phyloP scores from a whole-genome alignment of 2,113 vertebrate genomes.

The Myodes glareolus region DNA sequence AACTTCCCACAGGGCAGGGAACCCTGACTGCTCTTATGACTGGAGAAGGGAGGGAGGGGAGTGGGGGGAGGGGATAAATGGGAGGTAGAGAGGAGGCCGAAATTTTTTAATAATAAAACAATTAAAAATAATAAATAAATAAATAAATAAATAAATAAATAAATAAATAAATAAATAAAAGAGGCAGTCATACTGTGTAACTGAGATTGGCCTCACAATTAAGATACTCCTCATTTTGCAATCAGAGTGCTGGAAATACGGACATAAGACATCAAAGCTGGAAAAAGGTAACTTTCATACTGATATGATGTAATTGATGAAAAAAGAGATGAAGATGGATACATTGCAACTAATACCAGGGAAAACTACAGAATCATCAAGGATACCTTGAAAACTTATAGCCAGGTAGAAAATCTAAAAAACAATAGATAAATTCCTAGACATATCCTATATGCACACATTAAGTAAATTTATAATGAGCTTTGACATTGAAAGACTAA shows the following conservation, averaged over 20 bases:
- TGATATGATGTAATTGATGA: not conserved
- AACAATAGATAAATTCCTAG: not conserved
- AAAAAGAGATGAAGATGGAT: not conserved
- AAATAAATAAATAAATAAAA: too few species aligned
- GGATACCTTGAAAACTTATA: not conserved
- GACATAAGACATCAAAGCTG: not conserved
- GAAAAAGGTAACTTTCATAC: not conserved
- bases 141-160: too few species aligned
- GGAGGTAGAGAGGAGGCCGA: too few species aligned
- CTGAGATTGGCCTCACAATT: not conserved
- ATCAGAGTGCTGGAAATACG: not conserved
- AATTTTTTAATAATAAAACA: too few species aligned
- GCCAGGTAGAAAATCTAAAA: not conserved
- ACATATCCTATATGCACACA: not conserved
- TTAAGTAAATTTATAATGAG: not conserved
- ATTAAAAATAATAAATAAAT: too few species aligned
- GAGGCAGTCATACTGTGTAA: not conserved
- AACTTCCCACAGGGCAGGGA: too few species aligned
- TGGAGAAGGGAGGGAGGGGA: too few species aligned
- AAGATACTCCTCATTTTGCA: not conserved
- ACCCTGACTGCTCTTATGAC: too few species aligned
- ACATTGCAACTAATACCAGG: not conserved
- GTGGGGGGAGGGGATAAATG: too few species aligned
- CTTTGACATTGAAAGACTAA: not conserved
- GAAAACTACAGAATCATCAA: too few species aligned